Evolutionary conservation across 2,113 vertebrate species (phyloP).

Genomic region (Rostratula benghalensis): DNA sequence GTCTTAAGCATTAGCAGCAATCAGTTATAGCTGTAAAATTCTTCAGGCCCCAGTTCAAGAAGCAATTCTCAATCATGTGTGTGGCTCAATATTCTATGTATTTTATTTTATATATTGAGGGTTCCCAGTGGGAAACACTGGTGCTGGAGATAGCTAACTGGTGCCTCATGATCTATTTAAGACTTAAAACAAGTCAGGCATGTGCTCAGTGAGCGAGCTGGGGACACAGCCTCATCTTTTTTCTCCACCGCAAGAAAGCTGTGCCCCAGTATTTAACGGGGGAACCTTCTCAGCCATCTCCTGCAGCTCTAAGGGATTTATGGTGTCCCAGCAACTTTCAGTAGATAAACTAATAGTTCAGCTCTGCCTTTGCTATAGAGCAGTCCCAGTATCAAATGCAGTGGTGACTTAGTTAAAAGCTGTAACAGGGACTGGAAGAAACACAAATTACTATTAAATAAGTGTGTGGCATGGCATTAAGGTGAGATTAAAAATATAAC

Average conservation of each 20-base stretch:
- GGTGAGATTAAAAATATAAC: neutral
- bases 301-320: neutral
- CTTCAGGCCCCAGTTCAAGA: neutral
- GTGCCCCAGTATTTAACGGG: neutral
- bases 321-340: neutral
- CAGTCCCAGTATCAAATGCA: neutral
- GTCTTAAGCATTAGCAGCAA: neutral
- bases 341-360: neutral
- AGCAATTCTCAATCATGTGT: neutral
- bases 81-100: neutral
- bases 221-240: neutral
- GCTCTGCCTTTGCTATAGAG: neutral
- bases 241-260: neutral
- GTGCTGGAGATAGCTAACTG: neutral
- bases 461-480: neutral
- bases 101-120: neutral
- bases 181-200: neutral
- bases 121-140: neutral
- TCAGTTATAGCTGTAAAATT: neutral
- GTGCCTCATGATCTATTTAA: neutral
- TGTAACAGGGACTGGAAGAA: neutral
- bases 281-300: neutral
- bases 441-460: neutral
- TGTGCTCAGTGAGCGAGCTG: fast-evolving
- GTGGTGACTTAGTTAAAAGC: neutral